phyloP scores from a whole-genome alignment of 1,140 invertebrate species.

The Drosophila melanogaster region Release_6_plus_ISO1_MT NT_033777.3:22627001-22627500 shows the following conservation, averaged over 20 bases:
- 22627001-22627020: slow-evolving; percentile 57
- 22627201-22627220: slow-evolving; percentile 39
- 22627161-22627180: slow-evolving; percentile 66
- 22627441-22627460: slow-evolving; percentile 62
- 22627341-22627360: slow-evolving; percentile 18
- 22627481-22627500: slow-evolving; percentile 68
- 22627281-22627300: slow-evolving; percentile 64
- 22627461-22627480: slow-evolving; percentile 63
- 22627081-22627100: slow-evolving; percentile 43
- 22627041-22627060: slow-evolving; percentile 4
- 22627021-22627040: slow-evolving; percentile 43
- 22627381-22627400: slow-evolving; percentile 63
- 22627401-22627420: slow-evolving; percentile 49
- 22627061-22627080: slow-evolving; percentile 24
- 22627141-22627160: slow-evolving; percentile 47
- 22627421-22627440: slow-evolving; percentile 21
- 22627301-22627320: slow-evolving; percentile 55
- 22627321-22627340: slow-evolving; percentile 57
- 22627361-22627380: slow-evolving; percentile 51
- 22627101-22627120: slow-evolving; percentile 54
- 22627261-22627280: slow-evolving; percentile 27
- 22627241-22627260: not conserved
- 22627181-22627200: slow-evolving; percentile 13
- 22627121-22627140: slow-evolving; percentile 65
- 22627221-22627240: slow-evolving; percentile 19